phyloP scores from a whole-genome alignment of 2,797 vertebrate genomes.

The Sebastes diaconus region DNA sequence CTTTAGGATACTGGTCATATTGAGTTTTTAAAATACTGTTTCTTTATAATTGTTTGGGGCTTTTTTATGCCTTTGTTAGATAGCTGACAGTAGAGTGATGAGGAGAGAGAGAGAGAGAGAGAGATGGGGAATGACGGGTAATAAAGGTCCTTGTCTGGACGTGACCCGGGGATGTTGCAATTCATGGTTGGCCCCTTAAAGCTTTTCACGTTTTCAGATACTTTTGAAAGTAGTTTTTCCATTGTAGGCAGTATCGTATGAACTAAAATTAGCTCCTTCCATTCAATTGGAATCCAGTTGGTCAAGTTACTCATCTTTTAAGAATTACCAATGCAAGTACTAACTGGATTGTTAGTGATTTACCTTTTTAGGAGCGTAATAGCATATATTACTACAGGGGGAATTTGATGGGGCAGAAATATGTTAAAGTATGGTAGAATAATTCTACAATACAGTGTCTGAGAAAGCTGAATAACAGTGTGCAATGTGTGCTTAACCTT shows the following conservation, averaged over 20 bases:
- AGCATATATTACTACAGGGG: not conserved
- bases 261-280: not conserved
- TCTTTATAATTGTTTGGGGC: not conserved
- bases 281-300: not conserved
- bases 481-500: not conserved
- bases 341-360: not conserved
- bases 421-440: not conserved
- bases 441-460: not conserved
- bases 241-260: not conserved
- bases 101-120: not conserved
- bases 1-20: not conserved
- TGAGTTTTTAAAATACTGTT: not conserved
- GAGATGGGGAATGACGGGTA: rapidly evolving
- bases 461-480: not conserved
- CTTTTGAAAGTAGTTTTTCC: not conserved
- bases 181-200: rapidly evolving
- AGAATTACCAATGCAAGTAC: not conserved
- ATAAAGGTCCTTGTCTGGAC: not conserved
- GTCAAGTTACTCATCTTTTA: not conserved
- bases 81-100: not conserved
- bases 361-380: not conserved
- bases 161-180: not conserved
- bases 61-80: not conserved
- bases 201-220: not conserved
- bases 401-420: not conserved